Evolutionary conservation across 2,113 vertebrate species (phyloP).

Genomic region (Anhinga anhinga): DNA sequence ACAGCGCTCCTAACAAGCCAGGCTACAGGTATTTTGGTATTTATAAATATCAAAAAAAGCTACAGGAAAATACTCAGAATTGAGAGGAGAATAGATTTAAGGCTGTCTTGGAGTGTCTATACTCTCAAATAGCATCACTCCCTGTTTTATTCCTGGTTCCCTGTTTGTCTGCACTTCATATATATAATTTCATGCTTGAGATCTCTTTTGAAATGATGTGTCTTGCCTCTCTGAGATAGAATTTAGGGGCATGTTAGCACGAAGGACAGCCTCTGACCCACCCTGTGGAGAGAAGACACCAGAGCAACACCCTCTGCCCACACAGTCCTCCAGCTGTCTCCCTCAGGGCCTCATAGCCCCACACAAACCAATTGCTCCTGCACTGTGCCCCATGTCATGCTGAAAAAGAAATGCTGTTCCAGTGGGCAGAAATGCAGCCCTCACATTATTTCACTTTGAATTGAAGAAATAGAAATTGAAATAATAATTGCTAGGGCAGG

Average conservation of each 20-base stretch:
- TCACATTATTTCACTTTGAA: neutral
- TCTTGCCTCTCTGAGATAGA: neutral
- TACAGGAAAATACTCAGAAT: neutral
- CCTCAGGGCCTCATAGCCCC: too few species aligned
- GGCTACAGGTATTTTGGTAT: neutral
- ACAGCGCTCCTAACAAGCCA: neutral
- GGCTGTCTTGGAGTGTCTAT: neutral
- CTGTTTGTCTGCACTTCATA: neutral
- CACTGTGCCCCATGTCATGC: fast-evolving
- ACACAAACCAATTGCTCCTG: neutral
- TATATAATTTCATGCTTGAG: neutral
- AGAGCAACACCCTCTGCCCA: too few species aligned
- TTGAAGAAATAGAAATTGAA: neutral
- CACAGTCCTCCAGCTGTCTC: neutral
- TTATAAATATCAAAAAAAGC: neutral
- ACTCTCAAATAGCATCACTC: neutral
- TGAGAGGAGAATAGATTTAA: neutral
- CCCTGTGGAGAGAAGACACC: neutral
- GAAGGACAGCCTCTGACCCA: neutral
- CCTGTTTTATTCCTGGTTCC: neutral
- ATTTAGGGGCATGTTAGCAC: fast-evolving
- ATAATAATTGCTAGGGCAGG: neutral
- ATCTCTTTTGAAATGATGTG: neutral
- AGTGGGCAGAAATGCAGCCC: neutral
- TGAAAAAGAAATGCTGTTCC: neutral